Conservation (phyloP, 2,113 vertebrate genomes). For the Pimephales promelas region DNA sequence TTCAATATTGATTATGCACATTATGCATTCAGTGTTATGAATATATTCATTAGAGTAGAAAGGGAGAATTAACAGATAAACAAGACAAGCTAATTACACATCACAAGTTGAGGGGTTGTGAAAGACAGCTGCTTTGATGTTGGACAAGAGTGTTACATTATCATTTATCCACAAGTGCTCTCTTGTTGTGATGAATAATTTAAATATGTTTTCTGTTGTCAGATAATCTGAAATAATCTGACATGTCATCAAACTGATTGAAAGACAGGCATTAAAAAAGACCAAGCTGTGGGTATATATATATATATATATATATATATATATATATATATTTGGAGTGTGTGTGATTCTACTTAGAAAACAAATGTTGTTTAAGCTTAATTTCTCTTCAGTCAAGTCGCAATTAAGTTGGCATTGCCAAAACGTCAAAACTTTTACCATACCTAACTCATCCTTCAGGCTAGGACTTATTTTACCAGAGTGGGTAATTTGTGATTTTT, state of each 20-base stretch:
- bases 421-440: not conserved
- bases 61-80: slow-evolving; percentile 69
- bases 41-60: slow-evolving; percentile 74
- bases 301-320: too few species aligned
- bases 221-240: slow-evolving; percentile 55
- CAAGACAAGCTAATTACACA: slow-evolving; percentile 63
- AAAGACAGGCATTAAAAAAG: slow-evolving; percentile 42
- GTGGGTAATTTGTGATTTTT: not conserved
- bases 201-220: slow-evolving; percentile 13
- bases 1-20: slow-evolving; percentile 68
- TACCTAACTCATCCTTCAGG: not conserved
- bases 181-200: slow-evolving; percentile 55
- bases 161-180: slow-evolving; percentile 57
- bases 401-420: too few species aligned
- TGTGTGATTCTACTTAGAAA: too few species aligned
- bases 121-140: slow-evolving; percentile 61
- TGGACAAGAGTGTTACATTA: slow-evolving; percentile 54
- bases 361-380: too few species aligned
- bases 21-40: slow-evolving; percentile 72
- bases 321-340: too few species aligned
- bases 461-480: too few species aligned
- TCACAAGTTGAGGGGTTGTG: slow-evolving; percentile 36
- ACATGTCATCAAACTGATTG: slow-evolving; percentile 67
- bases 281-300: not conserved
- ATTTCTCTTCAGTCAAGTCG: too few species aligned